Percentiles rank a stretch among this genome's conserved stretches.
Conservation (phyloP, 2,888 invertebrate genomes). For the Steinernema carpocapsae region DNA sequence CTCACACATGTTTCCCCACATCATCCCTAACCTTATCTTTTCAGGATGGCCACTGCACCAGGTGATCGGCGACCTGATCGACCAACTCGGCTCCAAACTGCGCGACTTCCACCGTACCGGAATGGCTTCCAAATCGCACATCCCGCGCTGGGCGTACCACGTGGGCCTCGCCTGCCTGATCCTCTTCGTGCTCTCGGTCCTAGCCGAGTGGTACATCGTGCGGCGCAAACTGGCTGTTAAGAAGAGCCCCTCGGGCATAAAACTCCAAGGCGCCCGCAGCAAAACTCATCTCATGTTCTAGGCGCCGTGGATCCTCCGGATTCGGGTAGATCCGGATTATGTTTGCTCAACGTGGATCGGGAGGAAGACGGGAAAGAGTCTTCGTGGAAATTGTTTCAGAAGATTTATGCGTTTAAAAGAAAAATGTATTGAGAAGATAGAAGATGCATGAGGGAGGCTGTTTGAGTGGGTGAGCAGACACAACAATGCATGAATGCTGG, state of each 20-base stretch:
- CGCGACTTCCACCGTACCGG: constrained; percentile 54
- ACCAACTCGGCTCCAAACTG: constrained; percentile 57
- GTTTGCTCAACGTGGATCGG: constrained; percentile 5
- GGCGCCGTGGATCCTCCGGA: not conserved
- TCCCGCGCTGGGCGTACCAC: constrained; percentile 53
- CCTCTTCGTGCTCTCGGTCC: constrained; percentile 50
- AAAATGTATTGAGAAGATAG: no score
- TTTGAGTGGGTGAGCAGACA: no score
- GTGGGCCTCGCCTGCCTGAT: constrained; percentile 47
- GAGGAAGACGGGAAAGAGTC: not conserved
- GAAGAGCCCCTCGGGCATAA: constrained; percentile 53
- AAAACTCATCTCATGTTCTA: constrained; percentile 66
- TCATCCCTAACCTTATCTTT: constrained; percentile 29
- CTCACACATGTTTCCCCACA: not conserved
- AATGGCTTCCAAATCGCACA: constrained; percentile 54
- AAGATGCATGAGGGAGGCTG: no score
- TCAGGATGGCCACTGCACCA: constrained; percentile 42
- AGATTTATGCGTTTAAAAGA: no score
- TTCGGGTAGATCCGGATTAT: not conserved
- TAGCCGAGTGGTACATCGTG: constrained; percentile 63
- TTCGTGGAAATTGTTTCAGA: no score
- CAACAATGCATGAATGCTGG: no score
- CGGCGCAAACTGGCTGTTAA: constrained; percentile 61
- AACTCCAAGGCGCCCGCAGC: constrained; percentile 55
- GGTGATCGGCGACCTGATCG: constrained; percentile 48